Conservation (phyloP, 1,140 invertebrate genomes). For the Lordiphosa collinella region DNA sequence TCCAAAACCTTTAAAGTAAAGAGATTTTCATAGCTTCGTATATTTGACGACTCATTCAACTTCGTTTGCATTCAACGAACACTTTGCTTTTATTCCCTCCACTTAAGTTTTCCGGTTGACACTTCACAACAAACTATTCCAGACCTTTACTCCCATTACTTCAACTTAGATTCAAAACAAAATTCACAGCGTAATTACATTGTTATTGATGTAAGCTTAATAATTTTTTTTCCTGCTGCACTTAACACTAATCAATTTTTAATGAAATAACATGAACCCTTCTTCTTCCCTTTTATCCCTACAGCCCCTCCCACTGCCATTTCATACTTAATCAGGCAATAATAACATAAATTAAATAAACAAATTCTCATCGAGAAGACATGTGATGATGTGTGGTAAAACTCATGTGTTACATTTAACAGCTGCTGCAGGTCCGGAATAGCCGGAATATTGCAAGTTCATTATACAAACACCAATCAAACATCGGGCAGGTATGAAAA, state of each 20-base stretch:
- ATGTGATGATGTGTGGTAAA: conserved; percentile 67
- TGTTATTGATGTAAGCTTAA: conserved; percentile 34
- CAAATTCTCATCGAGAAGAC: conserved; percentile 56
- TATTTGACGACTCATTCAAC: not conserved
- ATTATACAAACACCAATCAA: conserved; percentile 77
- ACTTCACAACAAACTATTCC: conserved; percentile 17
- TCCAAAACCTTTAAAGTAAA: too few relatives aligned
- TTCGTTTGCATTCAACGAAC: not conserved
- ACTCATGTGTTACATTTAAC: conserved; percentile 67
- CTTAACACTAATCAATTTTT: conserved; percentile 64
- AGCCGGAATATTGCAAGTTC: conserved; percentile 71
- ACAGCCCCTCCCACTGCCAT: conserved; percentile 14
- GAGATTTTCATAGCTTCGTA: not conserved
- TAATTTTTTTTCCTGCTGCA: conserved; percentile 15
- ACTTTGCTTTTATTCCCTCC: conserved; percentile 9
- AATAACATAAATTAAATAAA: conserved; percentile 78
- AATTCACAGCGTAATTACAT: conserved; percentile 26
- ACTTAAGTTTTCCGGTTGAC: conserved; percentile 42
- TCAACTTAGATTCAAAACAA: conserved; percentile 5
- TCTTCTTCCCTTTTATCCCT: not conserved
- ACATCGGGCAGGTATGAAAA: conserved; percentile 70
- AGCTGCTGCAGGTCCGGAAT: conserved; percentile 20
- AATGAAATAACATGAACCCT: conserved; percentile 46
- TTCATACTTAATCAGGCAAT: conserved; percentile 72
- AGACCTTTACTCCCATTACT: not conserved